Conservation (phyloP, 2,888 invertebrate species). For the Plutella xylostella region DNA sequence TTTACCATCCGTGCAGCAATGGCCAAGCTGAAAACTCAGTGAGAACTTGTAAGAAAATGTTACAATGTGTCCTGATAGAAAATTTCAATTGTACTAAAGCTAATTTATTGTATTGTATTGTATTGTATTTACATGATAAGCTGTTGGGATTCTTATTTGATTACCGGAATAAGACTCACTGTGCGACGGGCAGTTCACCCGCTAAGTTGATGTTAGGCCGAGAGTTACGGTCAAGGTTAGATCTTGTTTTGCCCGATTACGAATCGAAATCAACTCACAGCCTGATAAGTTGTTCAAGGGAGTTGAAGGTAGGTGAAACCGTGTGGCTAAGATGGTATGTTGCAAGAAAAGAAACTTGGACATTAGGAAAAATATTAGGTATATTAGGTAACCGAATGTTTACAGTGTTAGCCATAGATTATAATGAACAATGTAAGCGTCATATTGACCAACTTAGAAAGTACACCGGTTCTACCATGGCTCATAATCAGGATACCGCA, state of each 20-base stretch:
- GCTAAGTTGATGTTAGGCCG: too few relatives aligned
- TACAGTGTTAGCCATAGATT: too few relatives aligned
- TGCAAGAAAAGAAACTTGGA: not conserved
- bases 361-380: too few relatives aligned
- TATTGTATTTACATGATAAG: not conserved
- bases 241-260: not conserved
- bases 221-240: not conserved
- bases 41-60: too few relatives aligned
- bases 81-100: not conserved
- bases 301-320: not conserved
- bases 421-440: not conserved
- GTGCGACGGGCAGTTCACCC: not conserved
- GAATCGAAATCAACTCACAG: not conserved
- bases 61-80: too few relatives aligned
- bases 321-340: not conserved
- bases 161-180: not conserved
- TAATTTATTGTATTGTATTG: not conserved
- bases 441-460: not conserved
- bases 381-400: too few relatives aligned
- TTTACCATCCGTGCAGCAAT: constrained; percentile 1
- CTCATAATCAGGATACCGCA: too few relatives aligned
- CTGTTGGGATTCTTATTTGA: too few relatives aligned
- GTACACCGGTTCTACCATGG: too few relatives aligned
- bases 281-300: not conserved
- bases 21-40: too few relatives aligned